phyloP scores from a whole-genome alignment of 2,797 vertebrate species.

The Glossophaga mutica region DNA sequence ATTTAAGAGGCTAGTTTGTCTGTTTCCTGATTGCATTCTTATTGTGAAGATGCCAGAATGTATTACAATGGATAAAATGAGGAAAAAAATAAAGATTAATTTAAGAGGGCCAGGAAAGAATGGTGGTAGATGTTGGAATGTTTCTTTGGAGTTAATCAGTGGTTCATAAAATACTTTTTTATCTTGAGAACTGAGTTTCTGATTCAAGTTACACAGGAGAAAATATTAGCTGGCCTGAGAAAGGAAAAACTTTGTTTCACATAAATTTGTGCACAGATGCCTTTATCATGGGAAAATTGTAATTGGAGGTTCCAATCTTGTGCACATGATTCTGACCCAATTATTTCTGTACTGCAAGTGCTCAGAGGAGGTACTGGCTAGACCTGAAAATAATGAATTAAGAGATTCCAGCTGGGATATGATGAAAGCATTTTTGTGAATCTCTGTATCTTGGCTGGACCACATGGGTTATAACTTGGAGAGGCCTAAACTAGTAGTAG shows the following conservation, averaged over 20 bases:
- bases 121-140: conserved; percentile 6
- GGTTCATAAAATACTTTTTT: conserved; percentile 54
- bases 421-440: conserved; percentile 80
- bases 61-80: conserved; percentile 45
- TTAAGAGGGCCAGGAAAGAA: conserved; percentile 9
- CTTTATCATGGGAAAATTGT: conserved; percentile 56
- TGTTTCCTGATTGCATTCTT: conserved; percentile 58
- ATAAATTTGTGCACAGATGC: conserved; percentile 40
- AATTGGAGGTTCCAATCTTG: conserved; percentile 61
- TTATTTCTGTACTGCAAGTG: conserved; percentile 61
- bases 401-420: conserved; percentile 78
- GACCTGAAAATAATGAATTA: conserved; percentile 70
- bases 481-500: conserved; percentile 70
- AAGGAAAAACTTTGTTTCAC: conserved; percentile 47
- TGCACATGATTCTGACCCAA: conserved; percentile 69
- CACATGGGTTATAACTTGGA: conserved; percentile 79
- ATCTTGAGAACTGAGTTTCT: conserved; percentile 42
- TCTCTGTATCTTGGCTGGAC: conserved; percentile 72
- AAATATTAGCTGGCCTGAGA: conserved; percentile 60
- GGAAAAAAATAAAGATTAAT: not conserved
- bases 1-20: conserved; percentile 28
- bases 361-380: conserved; percentile 75
- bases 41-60: conserved; percentile 44
- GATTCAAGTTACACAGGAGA: conserved; percentile 55
- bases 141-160: conserved; percentile 54